Conservation (phyloP, 2,888 invertebrate species). For the Chalcis sispes region DNA sequence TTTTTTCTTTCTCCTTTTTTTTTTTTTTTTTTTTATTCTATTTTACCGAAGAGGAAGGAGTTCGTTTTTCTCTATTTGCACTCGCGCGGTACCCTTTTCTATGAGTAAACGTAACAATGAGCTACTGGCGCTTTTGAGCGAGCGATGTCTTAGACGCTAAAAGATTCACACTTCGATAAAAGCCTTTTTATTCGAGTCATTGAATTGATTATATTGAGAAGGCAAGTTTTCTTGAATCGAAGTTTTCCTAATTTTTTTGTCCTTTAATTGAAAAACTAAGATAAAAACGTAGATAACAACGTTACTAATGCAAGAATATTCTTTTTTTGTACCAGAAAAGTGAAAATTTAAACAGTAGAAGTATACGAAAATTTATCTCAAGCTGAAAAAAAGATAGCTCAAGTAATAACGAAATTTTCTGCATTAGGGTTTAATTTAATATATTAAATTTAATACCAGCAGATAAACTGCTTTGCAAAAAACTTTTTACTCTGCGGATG, state of each 20-base stretch:
- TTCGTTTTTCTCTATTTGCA: not conserved
- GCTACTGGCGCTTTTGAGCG: slow-evolving; percentile 6
- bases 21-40: not conserved
- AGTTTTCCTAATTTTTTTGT: no score
- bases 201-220: not conserved
- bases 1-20: not conserved
- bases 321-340: no score
- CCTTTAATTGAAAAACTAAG: no score
- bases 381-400: no score
- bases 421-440: no score
- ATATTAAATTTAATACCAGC: no score
- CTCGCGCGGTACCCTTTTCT: not conserved
- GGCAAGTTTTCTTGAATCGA: not conserved
- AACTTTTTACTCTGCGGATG: not conserved
- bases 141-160: slow-evolving; percentile 11
- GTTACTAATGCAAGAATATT: no score
- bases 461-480: not conserved
- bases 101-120: slow-evolving; percentile 13
- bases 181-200: slow-evolving; percentile 8
- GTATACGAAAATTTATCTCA: no score
- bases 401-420: no score
- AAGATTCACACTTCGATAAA: slow-evolving; percentile 11
- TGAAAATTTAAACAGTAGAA: no score
- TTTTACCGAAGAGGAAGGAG: not conserved
- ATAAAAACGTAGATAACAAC: no score